These are phyloP conservation scores for Coremacera marginata DNA, from an alignment of 2,888 invertebrate species.

Conservation along the genomic window DNA sequence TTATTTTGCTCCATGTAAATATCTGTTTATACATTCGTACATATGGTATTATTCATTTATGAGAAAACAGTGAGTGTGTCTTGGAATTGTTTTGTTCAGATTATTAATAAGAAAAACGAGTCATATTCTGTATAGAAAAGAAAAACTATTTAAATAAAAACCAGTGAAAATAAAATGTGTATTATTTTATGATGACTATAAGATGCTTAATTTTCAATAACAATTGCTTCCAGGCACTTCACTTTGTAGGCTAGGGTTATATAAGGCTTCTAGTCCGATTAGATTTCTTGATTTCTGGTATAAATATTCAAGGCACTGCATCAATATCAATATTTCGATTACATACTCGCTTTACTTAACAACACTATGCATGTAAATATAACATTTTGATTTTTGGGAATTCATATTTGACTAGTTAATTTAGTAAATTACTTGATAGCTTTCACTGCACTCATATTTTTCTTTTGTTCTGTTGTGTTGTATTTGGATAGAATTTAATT, in stretches of 20 bases:
- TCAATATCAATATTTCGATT: conserved; percentile 6
- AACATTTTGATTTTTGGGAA: conserved; percentile 4
- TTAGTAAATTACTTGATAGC: conserved; percentile 13
- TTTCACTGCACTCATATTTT: neutral
- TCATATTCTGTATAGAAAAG: no score
- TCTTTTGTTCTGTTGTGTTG: neutral
- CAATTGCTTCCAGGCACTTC: neutral
- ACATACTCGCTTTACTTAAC: neutral
- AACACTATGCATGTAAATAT: neutral
- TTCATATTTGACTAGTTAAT: conserved; percentile 29
- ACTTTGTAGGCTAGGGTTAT: neutral
- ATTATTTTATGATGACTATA: neutral
- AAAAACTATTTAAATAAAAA: neutral
- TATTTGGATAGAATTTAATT: neutral
- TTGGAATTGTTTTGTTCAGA: no score
- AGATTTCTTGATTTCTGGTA: neutral
- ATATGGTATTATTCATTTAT: no score
- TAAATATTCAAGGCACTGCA: neutral
- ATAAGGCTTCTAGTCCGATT: neutral
- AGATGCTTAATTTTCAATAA: neutral
- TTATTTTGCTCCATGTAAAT: no score
- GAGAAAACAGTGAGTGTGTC: no score
- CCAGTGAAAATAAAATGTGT: neutral
- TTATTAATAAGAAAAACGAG: no score
- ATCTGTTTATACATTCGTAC: no score